These are phyloP conservation scores for Pedetes capensis DNA, from an alignment of 2,113 vertebrate genomes.

Conservation along the genomic window DNA sequence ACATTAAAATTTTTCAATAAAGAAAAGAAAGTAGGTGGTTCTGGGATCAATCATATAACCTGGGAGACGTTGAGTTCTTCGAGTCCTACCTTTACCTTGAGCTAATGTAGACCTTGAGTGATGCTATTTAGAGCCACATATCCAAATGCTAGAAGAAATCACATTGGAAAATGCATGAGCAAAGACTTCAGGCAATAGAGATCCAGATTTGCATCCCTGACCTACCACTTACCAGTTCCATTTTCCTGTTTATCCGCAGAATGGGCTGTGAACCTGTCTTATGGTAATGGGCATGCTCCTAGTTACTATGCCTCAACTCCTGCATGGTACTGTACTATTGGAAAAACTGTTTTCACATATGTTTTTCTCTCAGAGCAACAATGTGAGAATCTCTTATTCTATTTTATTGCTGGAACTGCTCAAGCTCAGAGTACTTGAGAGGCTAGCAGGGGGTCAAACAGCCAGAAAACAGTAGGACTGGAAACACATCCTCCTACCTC, in stretches of 20 bases:
- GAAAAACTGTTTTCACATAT: not conserved
- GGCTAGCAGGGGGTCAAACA: not conserved
- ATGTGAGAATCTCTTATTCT: not conserved
- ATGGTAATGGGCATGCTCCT: not conserved
- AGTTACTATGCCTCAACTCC: not conserved
- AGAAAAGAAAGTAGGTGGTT: no score
- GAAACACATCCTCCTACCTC: not conserved
- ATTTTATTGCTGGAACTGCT: not conserved
- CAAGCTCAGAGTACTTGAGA: not conserved
- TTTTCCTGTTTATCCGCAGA: no score
- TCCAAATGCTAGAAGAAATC: not conserved
- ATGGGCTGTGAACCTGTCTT: not conserved
- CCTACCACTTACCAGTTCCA: not conserved
- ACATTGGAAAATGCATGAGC: not conserved
- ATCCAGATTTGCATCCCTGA: not conserved
- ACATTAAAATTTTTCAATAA: no score
- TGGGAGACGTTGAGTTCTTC: not conserved
- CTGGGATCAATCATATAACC: not conserved
- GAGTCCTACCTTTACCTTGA: not conserved
- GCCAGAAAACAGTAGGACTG: not conserved
- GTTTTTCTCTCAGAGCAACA: not conserved
- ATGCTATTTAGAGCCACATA: not conserved
- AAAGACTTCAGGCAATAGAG: rapidly evolving
- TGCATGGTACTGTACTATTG: not conserved
- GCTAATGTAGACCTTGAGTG: not conserved